Conservation (phyloP, 2,113 vertebrate genomes). For the Festucalex cinctus region DNA sequence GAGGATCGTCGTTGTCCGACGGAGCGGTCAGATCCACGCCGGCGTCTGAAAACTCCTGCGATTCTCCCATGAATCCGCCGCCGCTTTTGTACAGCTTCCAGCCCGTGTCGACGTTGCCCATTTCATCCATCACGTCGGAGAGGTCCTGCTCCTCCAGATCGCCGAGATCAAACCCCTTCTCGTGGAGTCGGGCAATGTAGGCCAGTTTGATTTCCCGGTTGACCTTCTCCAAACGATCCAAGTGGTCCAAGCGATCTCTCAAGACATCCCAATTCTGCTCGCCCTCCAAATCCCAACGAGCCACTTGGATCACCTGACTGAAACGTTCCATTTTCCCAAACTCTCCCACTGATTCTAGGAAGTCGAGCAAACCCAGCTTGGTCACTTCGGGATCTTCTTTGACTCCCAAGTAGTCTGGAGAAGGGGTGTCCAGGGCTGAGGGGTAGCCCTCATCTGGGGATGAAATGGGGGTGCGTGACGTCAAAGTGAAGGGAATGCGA, state of each 20-base stretch:
- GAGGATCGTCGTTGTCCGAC: conserved; percentile 72
- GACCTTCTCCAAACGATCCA: conserved; percentile 74
- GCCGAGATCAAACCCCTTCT: conserved; percentile 66
- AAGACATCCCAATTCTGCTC: conserved; percentile 69
- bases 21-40: conserved; percentile 75
- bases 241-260: conserved; percentile 70
- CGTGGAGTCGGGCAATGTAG: conserved; percentile 67
- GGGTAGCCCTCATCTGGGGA: conserved; percentile 79
- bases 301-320: conserved; percentile 74
- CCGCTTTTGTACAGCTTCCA: conserved; percentile 72
- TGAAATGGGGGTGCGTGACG: conserved; percentile 45
- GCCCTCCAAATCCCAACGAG: conserved; percentile 70
- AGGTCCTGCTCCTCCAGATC: conserved; percentile 69
- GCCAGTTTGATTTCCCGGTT: conserved; percentile 71
- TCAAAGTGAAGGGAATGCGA: conserved; percentile 41
- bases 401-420: conserved; percentile 65
- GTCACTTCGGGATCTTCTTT: conserved; percentile 59
- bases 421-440: conserved; percentile 69
- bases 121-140: conserved; percentile 68
- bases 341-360: conserved; percentile 73
- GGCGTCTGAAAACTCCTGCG: conserved; percentile 77
- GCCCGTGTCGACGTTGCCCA: conserved; percentile 67
- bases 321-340: conserved; percentile 77
- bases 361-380: conserved; percentile 72
- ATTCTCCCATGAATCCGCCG: conserved; percentile 50